Conservation (phyloP, 2,888 invertebrate species). For the Agrotis segetum region DNA sequence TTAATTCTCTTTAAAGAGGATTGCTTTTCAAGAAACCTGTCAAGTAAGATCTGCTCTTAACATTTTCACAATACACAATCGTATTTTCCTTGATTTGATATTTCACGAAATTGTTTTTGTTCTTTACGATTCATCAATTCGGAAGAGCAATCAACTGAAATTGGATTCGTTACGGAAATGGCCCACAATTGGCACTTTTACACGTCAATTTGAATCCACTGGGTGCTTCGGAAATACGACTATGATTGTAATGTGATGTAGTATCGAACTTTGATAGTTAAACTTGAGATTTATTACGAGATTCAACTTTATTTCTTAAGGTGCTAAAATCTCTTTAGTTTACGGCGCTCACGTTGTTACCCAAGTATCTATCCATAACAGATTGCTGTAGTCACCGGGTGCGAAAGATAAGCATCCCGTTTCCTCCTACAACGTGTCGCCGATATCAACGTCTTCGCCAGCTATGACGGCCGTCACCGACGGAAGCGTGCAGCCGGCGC, state of each 20-base stretch:
- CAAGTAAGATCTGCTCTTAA: slow-evolving; percentile 51
- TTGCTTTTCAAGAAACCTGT: slow-evolving; percentile 59
- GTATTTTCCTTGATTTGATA: slow-evolving; percentile 72
- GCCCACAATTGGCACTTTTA: slow-evolving; percentile 78
- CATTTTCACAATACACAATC: slow-evolving; percentile 60
- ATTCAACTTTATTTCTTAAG: slow-evolving; percentile 13
- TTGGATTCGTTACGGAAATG: slow-evolving; percentile 77
- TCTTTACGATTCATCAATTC: slow-evolving; percentile 78
- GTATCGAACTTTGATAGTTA: slow-evolving; percentile 47
- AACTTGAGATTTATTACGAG: slow-evolving; percentile 39
- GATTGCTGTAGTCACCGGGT: slow-evolving; percentile 28
- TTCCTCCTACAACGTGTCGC: slow-evolving; percentile 63
- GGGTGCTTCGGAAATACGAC: slow-evolving; percentile 66
- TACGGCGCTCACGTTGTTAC: slow-evolving; percentile 3
- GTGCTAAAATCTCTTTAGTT: slow-evolving; percentile 2
- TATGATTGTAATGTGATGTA: slow-evolving; percentile 65
- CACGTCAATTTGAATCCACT: slow-evolving; percentile 74
- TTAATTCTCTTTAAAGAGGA: slow-evolving; percentile 63
- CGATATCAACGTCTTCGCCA: slow-evolving; percentile 73
- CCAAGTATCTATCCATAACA: slow-evolving; percentile 14
- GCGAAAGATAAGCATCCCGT: slow-evolving; percentile 64
- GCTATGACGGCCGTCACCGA: slow-evolving; percentile 68
- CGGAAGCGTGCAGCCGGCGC: slow-evolving; percentile 73
- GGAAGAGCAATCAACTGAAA: slow-evolving; percentile 75
- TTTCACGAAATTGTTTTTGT: slow-evolving; percentile 75